Conservation (phyloP, 2,113 vertebrate genomes). For the Aldabrachelys gigantea region DNA sequence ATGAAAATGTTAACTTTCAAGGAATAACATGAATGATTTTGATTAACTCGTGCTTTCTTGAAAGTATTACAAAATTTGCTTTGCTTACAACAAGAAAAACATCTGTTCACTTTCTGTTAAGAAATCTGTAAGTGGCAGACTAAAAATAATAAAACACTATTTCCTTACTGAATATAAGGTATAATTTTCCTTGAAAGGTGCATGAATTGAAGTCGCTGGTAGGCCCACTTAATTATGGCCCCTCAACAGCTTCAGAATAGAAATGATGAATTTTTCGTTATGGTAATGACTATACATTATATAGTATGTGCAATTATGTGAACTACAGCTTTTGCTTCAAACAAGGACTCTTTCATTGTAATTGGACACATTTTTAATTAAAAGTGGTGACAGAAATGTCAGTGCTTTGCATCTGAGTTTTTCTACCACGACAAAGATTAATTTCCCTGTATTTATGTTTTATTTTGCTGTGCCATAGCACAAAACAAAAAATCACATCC, state of each 20-base stretch:
- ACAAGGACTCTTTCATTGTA: constrained; percentile 25
- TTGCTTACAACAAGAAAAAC: constrained; percentile 24
- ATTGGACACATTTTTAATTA: constrained; percentile 21
- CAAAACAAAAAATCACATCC: background rate
- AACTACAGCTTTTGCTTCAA: constrained; percentile 43
- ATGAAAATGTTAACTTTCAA: constrained; percentile 20
- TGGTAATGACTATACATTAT: constrained; percentile 32
- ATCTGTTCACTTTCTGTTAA: constrained; percentile 24
- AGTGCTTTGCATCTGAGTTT: background rate
- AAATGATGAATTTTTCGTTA: constrained; percentile 71
- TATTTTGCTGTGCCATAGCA: background rate
- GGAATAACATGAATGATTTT: background rate
- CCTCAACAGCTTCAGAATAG: constrained; percentile 56
- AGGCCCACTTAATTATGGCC: constrained; percentile 63
- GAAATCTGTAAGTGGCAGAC: constrained; percentile 13
- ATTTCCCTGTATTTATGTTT: constrained; percentile 29
- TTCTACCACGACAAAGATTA: background rate
- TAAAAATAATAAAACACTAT: constrained; percentile 22
- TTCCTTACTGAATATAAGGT: constrained; percentile 38
- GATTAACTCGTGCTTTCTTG: background rate
- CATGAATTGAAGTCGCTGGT: constrained; percentile 43
- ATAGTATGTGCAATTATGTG: constrained; percentile 66
- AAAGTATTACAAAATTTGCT: constrained; percentile 35
- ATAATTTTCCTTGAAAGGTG: constrained; percentile 67
- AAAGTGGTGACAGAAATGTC: constrained; percentile 15